Base-by-base conservation (phyloP, 1,140 invertebrate genomes). In the Macrobrachium rosenbergii region DNA sequence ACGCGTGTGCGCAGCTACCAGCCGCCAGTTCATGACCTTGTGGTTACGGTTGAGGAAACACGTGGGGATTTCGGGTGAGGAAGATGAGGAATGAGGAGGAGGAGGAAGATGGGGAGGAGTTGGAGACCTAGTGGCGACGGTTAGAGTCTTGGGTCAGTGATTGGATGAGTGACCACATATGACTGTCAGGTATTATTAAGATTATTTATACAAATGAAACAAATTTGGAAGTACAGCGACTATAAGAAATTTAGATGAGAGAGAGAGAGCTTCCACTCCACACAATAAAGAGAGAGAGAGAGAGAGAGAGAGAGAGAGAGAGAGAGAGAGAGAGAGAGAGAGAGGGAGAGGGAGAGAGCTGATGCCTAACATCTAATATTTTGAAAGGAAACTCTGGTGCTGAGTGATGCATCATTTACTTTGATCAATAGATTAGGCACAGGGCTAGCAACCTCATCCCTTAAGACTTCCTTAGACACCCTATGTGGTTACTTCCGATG, bases 241-340 rank as follows among this genome's bases (percentile, higher is more conserved):
- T 17, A 37, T 2, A 8, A 45, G 45, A 45, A 37, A 45, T 23
- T 17, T 52, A 17, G 28, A 7, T 2, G 23, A 16, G 37, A 28
- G 75, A 28, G 78, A 62, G 52, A 59, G 78, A 80, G 78, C n/a
- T n/a, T n/a, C n/a, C n/a, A n/a, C n/a, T n/a, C n/a, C n/a, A n/a
- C n/a, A n/a, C n/a, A n/a, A n/a, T n/a, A n/a, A n/a, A 80, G 78
- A 80, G 45, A 63, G 60, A 63, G 59, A 63, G 45, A 59, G 78
- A 43, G 45, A 43, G 45, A 63, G 78, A 43, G 45, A 23, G 78
- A 59, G 52, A 60, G 59, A 21, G 45, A 21, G 45, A 21, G 78
- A 23, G 11, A n/a, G 52, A n/a, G 43, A 60, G 52, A 10, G 17
- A 21, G 59, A 80, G 78, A 80, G 78, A 80, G 45, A 63, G 60